Conservation (phyloP, 2,888 invertebrate genomes). For the Lacanobia oleracea region DNA sequence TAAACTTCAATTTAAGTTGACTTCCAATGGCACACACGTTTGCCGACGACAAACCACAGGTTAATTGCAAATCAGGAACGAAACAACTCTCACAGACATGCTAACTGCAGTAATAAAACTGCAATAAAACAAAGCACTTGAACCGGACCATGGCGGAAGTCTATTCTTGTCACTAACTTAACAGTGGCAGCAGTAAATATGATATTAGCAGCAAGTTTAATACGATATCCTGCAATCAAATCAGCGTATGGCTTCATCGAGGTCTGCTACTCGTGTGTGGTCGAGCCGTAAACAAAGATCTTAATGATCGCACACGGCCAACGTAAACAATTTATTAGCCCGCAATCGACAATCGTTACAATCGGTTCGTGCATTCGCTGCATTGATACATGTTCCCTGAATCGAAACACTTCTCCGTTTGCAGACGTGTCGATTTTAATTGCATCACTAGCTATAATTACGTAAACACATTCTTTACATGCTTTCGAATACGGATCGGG, state of each 20-base stretch:
- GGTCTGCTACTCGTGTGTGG: constrained; percentile 87
- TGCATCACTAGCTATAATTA: constrained; percentile 63
- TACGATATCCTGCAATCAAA: constrained; percentile 89
- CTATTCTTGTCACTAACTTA: constrained; percentile 71
- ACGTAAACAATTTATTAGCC: constrained; percentile 87
- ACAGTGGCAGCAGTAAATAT: constrained; percentile 77
- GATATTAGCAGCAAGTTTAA: constrained; percentile 83
- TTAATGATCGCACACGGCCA: constrained; percentile 84
- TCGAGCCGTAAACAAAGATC: constrained; percentile 87
- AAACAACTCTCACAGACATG: not conserved
- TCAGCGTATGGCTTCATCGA: constrained; percentile 84
- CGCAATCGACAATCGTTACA: constrained; percentile 86
- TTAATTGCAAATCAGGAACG: not conserved
- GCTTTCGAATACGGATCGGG: constrained; percentile 42
- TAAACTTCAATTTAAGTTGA: no score
- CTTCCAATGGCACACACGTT: no score
- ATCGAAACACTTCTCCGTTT: constrained; percentile 76
- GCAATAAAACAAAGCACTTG: constrained; percentile 52
- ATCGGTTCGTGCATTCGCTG: constrained; percentile 82
- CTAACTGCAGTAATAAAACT: constrained; percentile 31
- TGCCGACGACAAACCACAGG: no score
- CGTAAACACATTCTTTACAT: constrained; percentile 64
- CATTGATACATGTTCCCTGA: constrained; percentile 79
- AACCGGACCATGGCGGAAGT: constrained; percentile 61
- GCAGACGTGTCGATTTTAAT: constrained; percentile 78